Base-by-base conservation (phyloP, 2,888 invertebrate genomes). In the Oasisia sp. region DNA sequence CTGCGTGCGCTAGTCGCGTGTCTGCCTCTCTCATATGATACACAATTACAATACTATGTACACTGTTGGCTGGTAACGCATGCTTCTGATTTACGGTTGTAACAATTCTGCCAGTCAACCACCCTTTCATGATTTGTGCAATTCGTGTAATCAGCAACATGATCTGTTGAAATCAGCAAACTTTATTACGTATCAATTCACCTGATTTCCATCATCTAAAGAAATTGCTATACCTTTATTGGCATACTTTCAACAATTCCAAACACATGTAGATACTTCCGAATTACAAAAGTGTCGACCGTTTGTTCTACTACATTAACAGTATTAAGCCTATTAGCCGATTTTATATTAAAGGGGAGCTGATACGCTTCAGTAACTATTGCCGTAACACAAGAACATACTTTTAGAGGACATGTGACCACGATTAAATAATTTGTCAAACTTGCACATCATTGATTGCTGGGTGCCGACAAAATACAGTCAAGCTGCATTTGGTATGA, bases 161-260 rank as follows among this genome's bases (percentile, higher is more conserved):
- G 19, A 74, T 74, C 74, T 74, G 74, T 74, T 74, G 74, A 74
- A 74, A 74, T 27, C 74, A 74, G 74, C 74, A 74, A 74, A 3
- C 74, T 74, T 74, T 74, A 74, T 74, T 74, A n/a, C 74, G 27
- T 74, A 74, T 74, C 74, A 74, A 74, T 74, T 27, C 74, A 19
- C 27, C n/a, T n/a, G 27, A 74, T 74, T 74, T 74, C 74, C 74
- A 74, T 74, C 19, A 74, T 74, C 74, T 74, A 74, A 74, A 74
- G 74, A 74, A 74, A 74, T 74, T 74, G 27, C 14, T 74, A 74
- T n/a, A 74, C 14, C 74, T 27, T 74, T 27, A 74, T 74, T 74
- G 74, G 74, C 74, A 74, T 74, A 74, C 74, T 74, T 74, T 74
- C 74, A 74, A n/a, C 74, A 74, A 74, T 74, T 74, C n/a, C 74